A percentile compares a stretch with the other conserved stretches of the same genome.
Evolutionary conservation across 1,140 invertebrate species (phyloP).

Genomic region (Lineus longissimus): DNA sequence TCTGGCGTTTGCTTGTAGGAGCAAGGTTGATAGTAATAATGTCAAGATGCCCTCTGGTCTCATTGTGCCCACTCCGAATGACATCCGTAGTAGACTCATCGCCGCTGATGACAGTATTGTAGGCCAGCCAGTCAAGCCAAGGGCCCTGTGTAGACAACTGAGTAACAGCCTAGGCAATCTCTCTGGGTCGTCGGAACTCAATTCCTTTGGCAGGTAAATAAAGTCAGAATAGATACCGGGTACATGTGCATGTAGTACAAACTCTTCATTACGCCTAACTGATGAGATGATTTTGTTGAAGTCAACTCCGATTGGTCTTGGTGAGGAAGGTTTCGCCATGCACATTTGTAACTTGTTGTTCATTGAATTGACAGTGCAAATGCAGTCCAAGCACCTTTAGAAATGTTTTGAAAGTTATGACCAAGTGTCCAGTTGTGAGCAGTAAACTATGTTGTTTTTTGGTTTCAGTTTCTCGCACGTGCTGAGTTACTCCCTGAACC

Average conservation of each 20-base stretch:
- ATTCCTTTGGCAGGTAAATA: neutral
- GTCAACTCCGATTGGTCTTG: neutral
- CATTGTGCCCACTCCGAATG: neutral
- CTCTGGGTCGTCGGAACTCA: too few species aligned
- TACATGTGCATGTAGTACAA: neutral
- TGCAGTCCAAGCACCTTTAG: too few species aligned
- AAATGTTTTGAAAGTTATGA: too few species aligned
- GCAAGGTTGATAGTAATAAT: neutral
- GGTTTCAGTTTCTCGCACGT: too few species aligned
- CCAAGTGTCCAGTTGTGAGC: too few species aligned
- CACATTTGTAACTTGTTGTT: neutral
- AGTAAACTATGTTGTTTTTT: too few species aligned
- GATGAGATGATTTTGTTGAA: neutral
- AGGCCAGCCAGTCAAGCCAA: neutral
- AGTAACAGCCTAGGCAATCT: slow-evolving; percentile 3
- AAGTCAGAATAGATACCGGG: neutral
- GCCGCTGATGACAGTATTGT: neutral
- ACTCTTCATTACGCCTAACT: neutral
- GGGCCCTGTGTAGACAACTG: neutral
- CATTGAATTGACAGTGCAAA: too few species aligned
- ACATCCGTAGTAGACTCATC: neutral
- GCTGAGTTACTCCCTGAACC: too few species aligned
- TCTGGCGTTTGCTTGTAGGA: neutral
- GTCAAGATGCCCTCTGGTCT: neutral
- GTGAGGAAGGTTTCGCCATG: neutral